Percentiles rank a stretch among this genome's conserved stretches.
phyloP scores from a whole-genome alignment of 2,797 vertebrate genomes.

The Acipenser transmontanus region DNA sequence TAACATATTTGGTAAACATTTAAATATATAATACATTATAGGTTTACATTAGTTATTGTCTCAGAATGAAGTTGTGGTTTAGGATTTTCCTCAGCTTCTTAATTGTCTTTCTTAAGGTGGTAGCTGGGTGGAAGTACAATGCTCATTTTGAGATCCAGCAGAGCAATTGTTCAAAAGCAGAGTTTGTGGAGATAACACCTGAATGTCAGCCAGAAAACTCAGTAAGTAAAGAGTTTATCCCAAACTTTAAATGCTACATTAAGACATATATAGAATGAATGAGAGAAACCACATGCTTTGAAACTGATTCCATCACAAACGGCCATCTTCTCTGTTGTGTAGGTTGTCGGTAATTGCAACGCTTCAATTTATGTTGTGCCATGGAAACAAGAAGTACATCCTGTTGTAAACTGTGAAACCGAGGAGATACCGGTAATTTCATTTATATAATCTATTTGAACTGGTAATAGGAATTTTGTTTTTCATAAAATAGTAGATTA shows the following conservation, averaged over 20 bases:
- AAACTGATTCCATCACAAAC: background rate
- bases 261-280: background rate
- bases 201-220: slow-evolving; percentile 47
- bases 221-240: background rate
- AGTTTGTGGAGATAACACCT: slow-evolving; percentile 55
- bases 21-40: background rate
- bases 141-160: slow-evolving; percentile 63
- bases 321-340: slow-evolving; percentile 17
- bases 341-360: slow-evolving; percentile 56
- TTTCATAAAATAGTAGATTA: background rate
- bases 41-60: background rate
- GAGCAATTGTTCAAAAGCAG: slow-evolving; percentile 69
- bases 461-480: background rate
- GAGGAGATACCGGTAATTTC: slow-evolving; percentile 32
- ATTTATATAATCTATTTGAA: background rate
- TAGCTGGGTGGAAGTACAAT: slow-evolving; percentile 68
- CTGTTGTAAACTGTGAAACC: slow-evolving; percentile 35
- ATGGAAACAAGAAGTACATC: slow-evolving; percentile 49
- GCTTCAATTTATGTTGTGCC: slow-evolving; percentile 61
- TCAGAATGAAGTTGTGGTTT: background rate
- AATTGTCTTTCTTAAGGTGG: slow-evolving; percentile 60
- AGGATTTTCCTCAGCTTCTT: slow-evolving; percentile 25
- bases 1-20: background rate
- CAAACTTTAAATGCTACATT: background rate
- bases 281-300: background rate